These are phyloP conservation scores for Piaya cayana DNA, from an alignment of 2,113 vertebrate genomes.

Conservation along the genomic window DNA sequence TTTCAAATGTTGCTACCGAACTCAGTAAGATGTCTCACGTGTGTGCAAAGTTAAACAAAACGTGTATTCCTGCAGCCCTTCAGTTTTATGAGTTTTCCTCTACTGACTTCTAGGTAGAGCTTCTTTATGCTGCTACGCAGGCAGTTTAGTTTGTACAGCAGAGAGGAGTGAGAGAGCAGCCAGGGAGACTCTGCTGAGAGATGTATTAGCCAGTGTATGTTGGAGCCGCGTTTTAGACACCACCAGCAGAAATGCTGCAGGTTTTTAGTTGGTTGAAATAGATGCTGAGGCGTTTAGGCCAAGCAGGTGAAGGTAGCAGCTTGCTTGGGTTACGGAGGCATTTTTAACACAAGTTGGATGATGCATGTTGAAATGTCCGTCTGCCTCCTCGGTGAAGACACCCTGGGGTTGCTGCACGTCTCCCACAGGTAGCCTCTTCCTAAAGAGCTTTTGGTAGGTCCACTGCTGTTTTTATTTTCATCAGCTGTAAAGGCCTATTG, in stretches of 20 bases:
- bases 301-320: neutral
- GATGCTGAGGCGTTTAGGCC: neutral
- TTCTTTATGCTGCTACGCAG: neutral
- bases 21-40: fast-evolving
- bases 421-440: neutral
- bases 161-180: neutral
- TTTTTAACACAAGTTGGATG: neutral
- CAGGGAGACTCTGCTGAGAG: neutral
- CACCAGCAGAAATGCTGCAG: neutral
- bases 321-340: neutral
- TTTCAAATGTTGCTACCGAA: neutral
- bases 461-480: neutral
- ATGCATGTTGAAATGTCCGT: neutral
- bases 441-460: neutral
- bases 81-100: neutral
- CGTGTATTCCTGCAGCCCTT: neutral
- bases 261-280: neutral
- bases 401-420: neutral
- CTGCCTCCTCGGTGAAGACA: neutral
- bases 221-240: neutral
- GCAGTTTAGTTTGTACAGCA: neutral
- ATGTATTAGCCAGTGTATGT: neutral
- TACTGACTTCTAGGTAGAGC: neutral
- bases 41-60: neutral
- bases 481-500: neutral